Base-by-base conservation (phyloP, 1,140 invertebrate species). In the Phymastichus coffea region DNA sequence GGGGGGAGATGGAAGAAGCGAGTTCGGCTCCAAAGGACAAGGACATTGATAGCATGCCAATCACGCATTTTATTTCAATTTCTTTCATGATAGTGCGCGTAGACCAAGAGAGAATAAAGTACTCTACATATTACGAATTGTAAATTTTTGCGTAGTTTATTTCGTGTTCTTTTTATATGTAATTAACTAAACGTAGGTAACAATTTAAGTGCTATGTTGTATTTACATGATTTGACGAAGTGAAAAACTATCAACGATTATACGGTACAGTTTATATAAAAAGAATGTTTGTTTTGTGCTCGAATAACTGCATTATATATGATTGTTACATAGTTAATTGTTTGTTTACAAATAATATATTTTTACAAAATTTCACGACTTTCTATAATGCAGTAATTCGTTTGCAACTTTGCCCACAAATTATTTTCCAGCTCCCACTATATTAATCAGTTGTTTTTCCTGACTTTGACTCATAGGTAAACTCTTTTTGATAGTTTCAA, bases 11-110 rank as follows among this genome's bases (percentile, higher is more conserved):
- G 47, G 62, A 14, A 47, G 37, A 9, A 15, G 9, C 37, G 9
- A 15, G 23, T 61, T 63, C 63, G 52, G 67, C 63, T 66, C 69
- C 65, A 70, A 74, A 70, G 74, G 75, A 70, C 77, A 80, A 80
- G 77, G 74, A 77, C 76, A 76, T 76, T 77, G 69, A 74, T 77
- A 71, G n/a, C 67, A 67, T 74, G 64, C 63, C 71, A 74, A 79
- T 78, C 70, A 74, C 40, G 55, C 47, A 51, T 57, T 55, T 67
- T 59, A 68, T 66, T 73, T 71, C 64, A 60, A 72, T 71, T 69
- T 69, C 58, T 64, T 68, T 63, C 65, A 52, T 64, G 66, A 68
- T 43, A 41, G 54, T 41, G 28, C 44, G 19, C 12, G 53, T 23
- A 37, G 4, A 19, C 20, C 33, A 44, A 20, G 40, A 38, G 41